Conservation (phyloP, 2,797 vertebrate species). For the Melanotaenia trifasciata region DNA sequence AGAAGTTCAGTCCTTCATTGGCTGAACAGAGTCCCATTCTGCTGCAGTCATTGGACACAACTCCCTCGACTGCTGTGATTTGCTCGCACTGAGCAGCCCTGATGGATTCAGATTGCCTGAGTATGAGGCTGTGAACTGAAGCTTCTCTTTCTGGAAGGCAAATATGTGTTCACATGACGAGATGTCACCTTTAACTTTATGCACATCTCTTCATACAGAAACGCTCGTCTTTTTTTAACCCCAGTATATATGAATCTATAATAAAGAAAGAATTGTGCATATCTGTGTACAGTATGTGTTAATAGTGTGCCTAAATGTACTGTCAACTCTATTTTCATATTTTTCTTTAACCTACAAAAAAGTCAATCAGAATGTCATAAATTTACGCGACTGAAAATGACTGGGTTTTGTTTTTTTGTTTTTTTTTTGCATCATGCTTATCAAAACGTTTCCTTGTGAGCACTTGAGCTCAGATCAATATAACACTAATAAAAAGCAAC, state of each 20-base stretch:
- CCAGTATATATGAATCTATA: slow-evolving; percentile 82
- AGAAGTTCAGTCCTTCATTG: slow-evolving; percentile 43
- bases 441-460: slow-evolving; percentile 88
- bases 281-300: slow-evolving; percentile 95
- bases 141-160: slow-evolving; percentile 44
- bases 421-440: slow-evolving; percentile 89
- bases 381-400: slow-evolving; percentile 88
- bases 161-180: slow-evolving; percentile 47
- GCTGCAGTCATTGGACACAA: slow-evolving; percentile 48
- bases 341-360: slow-evolving; percentile 87
- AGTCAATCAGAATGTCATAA: slow-evolving; percentile 86
- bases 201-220: slow-evolving; percentile 69
- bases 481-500: slow-evolving; percentile 98
- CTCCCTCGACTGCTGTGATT: slow-evolving; percentile 61
- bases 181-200: slow-evolving; percentile 68
- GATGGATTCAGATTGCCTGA: slow-evolving; percentile 63
- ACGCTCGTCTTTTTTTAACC: slow-evolving; percentile 66
- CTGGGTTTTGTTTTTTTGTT: slow-evolving; percentile 43
- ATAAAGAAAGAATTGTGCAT: slow-evolving; percentile 81
- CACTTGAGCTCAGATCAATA: slow-evolving; percentile 87
- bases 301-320: slow-evolving; percentile 97
- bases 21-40: slow-evolving; percentile 38
- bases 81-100: slow-evolving; percentile 62
- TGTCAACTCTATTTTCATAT: slow-evolving; percentile 91
- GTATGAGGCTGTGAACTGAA: slow-evolving; percentile 47